Percentiles rank a stretch among this genome's conserved stretches.
Evolutionary conservation across 1,140 invertebrate genomes (phyloP).

Genomic region (Phymorhynchus buccinoides): DNA sequence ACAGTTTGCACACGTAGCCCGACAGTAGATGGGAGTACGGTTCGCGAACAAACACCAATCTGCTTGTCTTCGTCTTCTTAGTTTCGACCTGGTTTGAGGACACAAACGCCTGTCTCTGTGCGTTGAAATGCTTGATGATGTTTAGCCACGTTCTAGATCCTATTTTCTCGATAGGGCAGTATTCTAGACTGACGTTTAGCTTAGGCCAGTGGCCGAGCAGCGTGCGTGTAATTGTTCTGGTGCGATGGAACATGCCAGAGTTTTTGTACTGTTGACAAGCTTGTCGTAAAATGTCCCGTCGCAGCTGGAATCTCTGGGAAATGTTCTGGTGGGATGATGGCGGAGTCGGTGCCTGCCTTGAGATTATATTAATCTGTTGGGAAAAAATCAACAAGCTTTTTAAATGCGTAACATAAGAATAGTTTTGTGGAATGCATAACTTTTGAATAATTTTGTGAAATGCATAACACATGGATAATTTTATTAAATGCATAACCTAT

Average conservation of each 20-base stretch:
- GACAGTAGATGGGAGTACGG: conserved; percentile 61
- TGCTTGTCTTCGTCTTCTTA: background rate
- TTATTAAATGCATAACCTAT: too few species aligned
- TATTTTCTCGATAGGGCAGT: background rate
- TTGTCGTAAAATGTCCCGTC: background rate
- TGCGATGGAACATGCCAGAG: background rate
- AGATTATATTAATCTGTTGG: too few species aligned
- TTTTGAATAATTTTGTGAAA: too few species aligned
- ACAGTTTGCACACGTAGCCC: conserved; percentile 65
- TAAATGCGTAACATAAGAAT: too few species aligned
- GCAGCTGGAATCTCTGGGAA: background rate
- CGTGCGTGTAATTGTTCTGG: background rate
- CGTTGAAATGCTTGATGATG: background rate
- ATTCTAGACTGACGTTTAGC: background rate
- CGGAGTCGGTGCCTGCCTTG: too few species aligned
- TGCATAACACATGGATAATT: too few species aligned
- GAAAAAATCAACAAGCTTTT: too few species aligned
- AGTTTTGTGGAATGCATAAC: too few species aligned
- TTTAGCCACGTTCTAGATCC: background rate
- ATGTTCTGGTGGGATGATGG: background rate
- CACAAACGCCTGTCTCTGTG: background rate
- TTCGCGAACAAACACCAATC: conserved; percentile 58
- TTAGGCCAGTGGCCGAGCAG: background rate
- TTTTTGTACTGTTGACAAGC: background rate
- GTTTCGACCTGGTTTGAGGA: background rate